A percentile compares a stretch with the other conserved stretches of the same genome.
These are phyloP conservation scores for Acanthosepion esculentum DNA, from an alignment of 2,888 invertebrate species.

Conservation along the genomic window DNA sequence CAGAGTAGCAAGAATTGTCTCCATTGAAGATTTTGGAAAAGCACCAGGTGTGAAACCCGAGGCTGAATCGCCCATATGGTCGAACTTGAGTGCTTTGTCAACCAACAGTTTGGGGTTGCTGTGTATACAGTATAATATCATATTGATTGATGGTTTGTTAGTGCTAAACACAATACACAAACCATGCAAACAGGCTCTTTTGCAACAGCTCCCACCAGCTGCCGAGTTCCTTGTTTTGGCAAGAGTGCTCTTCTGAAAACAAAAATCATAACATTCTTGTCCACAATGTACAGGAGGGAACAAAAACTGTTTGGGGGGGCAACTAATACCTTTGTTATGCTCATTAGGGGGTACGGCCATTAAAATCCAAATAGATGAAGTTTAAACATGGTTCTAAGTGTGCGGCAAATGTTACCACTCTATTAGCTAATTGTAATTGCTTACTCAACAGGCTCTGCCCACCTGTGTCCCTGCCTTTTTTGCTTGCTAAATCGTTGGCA, in stretches of 20 bases:
- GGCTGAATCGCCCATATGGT: background rate
- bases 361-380: background rate
- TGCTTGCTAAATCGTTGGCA: background rate
- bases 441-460: background rate
- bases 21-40: no score
- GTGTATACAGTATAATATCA: slow-evolving; percentile 33
- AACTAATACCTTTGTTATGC: slow-evolving; percentile 12
- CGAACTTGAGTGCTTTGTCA: background rate
- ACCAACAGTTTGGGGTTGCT: background rate
- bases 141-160: slow-evolving; percentile 25
- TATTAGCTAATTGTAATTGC: slow-evolving; percentile 14
- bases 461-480: slow-evolving; percentile 18
- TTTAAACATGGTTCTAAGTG: background rate
- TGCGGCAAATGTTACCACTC: slow-evolving; percentile 24
- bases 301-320: background rate
- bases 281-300: no score
- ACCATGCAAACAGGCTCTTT: background rate
- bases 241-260: no score
- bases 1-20: no score
- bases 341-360: background rate
- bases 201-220: background rate
- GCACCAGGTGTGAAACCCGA: background rate
- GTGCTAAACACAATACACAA: background rate
- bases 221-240: background rate
- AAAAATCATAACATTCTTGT: background rate